Evolutionary conservation across 2,888 invertebrate species (phyloP).

Genomic region (Magallana nippona): DNA sequence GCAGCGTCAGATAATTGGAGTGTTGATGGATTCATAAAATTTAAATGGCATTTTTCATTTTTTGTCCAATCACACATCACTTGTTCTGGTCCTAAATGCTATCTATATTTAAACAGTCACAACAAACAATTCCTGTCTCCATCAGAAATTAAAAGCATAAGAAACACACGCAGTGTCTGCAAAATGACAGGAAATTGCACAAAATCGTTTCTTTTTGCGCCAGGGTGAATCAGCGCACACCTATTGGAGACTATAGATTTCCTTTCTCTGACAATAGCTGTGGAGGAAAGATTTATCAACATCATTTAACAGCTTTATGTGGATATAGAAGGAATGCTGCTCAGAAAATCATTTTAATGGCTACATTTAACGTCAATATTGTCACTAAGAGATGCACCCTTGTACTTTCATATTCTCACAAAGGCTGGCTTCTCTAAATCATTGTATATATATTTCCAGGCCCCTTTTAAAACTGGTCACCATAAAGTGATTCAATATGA

Average conservation of each 20-base stretch:
- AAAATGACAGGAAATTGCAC: constrained; percentile 2
- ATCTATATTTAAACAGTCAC: constrained; percentile 21
- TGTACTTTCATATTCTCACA: not conserved
- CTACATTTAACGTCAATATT: not conserved
- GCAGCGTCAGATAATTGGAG: not conserved
- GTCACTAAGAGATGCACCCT: not conserved
- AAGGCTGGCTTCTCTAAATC: too few species aligned
- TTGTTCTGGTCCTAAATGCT: not conserved
- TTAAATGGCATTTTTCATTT: not conserved
- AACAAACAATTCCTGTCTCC: not conserved
- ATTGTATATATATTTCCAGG: too few species aligned
- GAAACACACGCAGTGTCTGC: not conserved
- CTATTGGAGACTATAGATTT: constrained; percentile 1
- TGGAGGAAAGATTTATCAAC: constrained; percentile 3
- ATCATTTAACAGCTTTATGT: constrained; percentile 2
- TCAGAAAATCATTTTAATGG: constrained; percentile 15
- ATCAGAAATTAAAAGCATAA: constrained; percentile 6
- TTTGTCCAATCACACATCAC: constrained; percentile 2
- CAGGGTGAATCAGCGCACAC: not conserved
- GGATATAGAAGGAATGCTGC: not conserved
- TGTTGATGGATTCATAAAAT: not conserved
- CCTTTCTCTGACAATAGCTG: not conserved
- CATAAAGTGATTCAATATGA: too few species aligned
- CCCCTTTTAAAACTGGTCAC: too few species aligned
- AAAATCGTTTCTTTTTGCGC: not conserved